Evolutionary conservation across 2,113 vertebrate species (phyloP).

Genomic region (Zapornia atra): DNA sequence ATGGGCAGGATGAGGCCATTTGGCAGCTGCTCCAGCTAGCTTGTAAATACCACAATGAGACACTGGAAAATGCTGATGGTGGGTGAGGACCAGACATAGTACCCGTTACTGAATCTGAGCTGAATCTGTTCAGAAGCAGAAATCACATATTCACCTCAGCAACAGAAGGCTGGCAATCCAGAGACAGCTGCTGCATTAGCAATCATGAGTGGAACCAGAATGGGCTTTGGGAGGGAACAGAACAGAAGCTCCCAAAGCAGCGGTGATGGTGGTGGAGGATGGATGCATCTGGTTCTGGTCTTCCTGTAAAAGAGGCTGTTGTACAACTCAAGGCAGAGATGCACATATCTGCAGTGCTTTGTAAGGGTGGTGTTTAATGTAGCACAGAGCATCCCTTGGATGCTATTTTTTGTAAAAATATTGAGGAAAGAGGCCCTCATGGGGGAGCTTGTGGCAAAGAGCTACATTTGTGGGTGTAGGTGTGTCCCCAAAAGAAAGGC

Average conservation of each 20-base stretch:
- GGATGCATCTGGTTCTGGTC: neutral
- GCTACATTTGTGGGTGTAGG: neutral
- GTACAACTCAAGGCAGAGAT: neutral
- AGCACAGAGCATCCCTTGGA: accelerated
- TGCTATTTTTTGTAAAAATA: neutral
- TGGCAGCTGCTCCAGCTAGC: neutral
- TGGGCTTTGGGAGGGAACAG: neutral
- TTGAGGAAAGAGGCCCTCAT: neutral
- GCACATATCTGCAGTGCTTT: neutral
- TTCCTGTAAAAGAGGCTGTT: neutral
- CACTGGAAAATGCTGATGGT: neutral
- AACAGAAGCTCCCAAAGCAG: neutral
- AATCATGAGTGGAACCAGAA: neutral
- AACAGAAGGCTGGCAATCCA: neutral
- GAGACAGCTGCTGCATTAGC: neutral
- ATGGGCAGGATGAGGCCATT: neutral
- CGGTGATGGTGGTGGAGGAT: too few species aligned
- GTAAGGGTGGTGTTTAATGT: neutral
- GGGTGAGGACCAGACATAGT: accelerated
- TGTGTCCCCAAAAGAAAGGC: neutral
- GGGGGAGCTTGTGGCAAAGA: neutral
- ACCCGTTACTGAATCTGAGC: neutral
- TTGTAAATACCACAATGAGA: neutral
- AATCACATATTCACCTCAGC: neutral
- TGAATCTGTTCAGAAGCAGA: neutral